Base-by-base conservation (phyloP, 2,797 vertebrate species). In the Garrulus glandarius region DNA sequence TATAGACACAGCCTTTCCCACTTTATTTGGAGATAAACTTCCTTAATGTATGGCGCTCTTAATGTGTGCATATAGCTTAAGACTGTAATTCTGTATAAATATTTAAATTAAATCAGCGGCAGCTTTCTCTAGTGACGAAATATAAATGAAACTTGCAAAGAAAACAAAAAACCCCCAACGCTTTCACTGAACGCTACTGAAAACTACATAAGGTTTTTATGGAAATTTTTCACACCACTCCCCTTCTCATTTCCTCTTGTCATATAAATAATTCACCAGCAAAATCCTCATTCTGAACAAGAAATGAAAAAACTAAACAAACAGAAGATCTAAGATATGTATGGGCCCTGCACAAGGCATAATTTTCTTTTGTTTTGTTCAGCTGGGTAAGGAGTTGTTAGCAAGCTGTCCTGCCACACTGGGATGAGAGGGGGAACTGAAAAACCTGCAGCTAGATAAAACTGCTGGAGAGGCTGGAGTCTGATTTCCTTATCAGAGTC, bases 251-350 rank as follows among this genome's bases (percentile, higher is more conserved):
- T 91, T 95, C 88, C 61, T 67, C 50, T 90, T 90, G 70, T 77
- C 50, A 49, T 76, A 97, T 98, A 96, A 98, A 98, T 98, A 97
- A 98, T 96, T 97, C 81, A 94, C 83, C n/a, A 95, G 75, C 87
- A 92, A 93, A 93, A 95, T 78, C 68, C 70, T 87, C 59, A 72
- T 87, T 94, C 94, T 64, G 76, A 95, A 77, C 46, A 78, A 87
- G 91, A 76, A 94, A 65, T 37, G 87, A 90, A 77, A 84, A 87
- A 92, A 96, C 71, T 65, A 92, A 96, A 84, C 56, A 91, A 95
- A 91, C 24, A 69, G 75, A 74, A 82, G 49, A 59, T 77, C 46
- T 72, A 74, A 75, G 61, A 69, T 88, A 69, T 11, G 26, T 37
- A 39, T n/a, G 21, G 61, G 67, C 70, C 87, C 92, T 89, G 83